Conservation (phyloP, 1,140 invertebrate species). For the Micrasema longulum region DNA sequence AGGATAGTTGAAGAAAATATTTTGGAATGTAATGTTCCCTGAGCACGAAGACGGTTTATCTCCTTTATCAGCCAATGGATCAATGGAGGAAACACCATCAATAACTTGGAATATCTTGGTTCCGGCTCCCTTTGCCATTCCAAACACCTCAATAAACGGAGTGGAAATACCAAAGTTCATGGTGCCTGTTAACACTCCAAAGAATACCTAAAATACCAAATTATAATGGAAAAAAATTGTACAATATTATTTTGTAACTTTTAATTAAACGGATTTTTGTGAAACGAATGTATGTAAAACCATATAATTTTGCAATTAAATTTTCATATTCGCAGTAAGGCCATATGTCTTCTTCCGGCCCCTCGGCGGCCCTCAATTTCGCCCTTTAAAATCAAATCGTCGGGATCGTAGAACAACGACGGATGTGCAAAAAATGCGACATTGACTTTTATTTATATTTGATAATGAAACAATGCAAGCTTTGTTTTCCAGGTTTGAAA, state of each 20-base stretch:
- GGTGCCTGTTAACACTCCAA: slow-evolving; percentile 86
- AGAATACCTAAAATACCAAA: slow-evolving; percentile 73
- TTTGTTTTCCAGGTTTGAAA: too few relatives aligned
- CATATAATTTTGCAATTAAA: too few relatives aligned
- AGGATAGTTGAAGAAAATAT: slow-evolving; percentile 88
- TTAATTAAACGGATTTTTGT: too few relatives aligned
- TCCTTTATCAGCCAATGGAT: slow-evolving; percentile 79
- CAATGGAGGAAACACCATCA: slow-evolving; percentile 84
- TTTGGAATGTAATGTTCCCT: slow-evolving; percentile 83
- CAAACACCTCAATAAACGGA: slow-evolving; percentile 84
- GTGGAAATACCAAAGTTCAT: slow-evolving; percentile 90
- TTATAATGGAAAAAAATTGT: neutral
- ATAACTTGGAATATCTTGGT: slow-evolving; percentile 86
- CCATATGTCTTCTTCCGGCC: too few relatives aligned
- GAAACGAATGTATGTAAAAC: too few relatives aligned
- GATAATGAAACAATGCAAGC: too few relatives aligned
- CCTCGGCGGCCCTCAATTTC: too few relatives aligned
- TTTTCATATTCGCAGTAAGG: too few relatives aligned
- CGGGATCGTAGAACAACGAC: too few relatives aligned
- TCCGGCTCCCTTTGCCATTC: slow-evolving; percentile 84
- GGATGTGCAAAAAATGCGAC: too few relatives aligned
- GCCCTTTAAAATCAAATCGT: too few relatives aligned
- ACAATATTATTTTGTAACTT: neutral
- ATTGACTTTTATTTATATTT: too few relatives aligned
- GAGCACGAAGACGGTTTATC: slow-evolving; percentile 70